Percentiles rank a stretch among this genome's conserved stretches.
Conservation (phyloP, 1,140 invertebrate species). For the Heliconius eleuchia region DNA sequence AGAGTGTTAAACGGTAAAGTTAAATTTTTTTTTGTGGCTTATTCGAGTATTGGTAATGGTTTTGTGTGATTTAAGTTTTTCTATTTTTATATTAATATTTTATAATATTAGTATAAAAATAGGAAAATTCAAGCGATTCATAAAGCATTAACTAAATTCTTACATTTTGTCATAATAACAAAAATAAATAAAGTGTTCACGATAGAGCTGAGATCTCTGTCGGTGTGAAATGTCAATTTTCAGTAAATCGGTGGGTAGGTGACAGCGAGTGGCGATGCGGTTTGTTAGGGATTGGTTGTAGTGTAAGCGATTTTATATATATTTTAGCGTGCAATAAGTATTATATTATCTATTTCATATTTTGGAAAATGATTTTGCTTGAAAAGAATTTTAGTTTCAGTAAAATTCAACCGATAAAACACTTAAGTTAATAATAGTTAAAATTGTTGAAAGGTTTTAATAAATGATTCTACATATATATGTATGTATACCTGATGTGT, state of each 20-base stretch:
- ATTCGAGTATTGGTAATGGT: not conserved
- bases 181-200: conserved; percentile 51
- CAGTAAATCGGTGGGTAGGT: conserved; percentile 62
- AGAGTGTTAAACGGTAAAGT: not conserved
- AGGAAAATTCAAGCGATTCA: not conserved
- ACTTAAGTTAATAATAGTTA: too few relatives aligned
- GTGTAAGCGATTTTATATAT: conserved; percentile 22
- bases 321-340: not conserved
- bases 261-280: conserved; percentile 49
- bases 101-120: not conserved
- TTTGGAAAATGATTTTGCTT: not conserved
- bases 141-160: not conserved
- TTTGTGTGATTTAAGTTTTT: not conserved
- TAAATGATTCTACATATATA: too few relatives aligned
- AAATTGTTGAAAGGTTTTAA: too few relatives aligned
- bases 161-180: conserved; percentile 36
- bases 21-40: not conserved
- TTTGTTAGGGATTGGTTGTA: conserved; percentile 20
- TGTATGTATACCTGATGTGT: too few relatives aligned
- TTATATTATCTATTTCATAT: not conserved
- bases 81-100: not conserved
- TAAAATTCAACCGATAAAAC: too few relatives aligned
- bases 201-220: conserved; percentile 51
- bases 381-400: too few relatives aligned
- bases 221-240: conserved; percentile 58